Base-by-base conservation (phyloP, 2,888 invertebrate species). In the Fragum whitleyi region DNA sequence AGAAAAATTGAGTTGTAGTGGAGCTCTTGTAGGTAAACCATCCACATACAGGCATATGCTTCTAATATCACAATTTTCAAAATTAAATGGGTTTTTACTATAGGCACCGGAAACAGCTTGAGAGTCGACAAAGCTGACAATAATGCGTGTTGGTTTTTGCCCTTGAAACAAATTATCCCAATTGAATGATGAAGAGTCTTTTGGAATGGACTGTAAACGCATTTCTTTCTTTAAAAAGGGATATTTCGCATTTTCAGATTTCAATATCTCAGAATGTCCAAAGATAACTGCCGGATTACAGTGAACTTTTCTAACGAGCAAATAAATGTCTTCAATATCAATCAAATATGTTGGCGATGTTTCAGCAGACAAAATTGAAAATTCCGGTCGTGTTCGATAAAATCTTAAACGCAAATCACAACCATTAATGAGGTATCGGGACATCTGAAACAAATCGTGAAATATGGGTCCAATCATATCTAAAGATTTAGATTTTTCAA, bases 141-240 rank as follows among this genome's bases (percentile, higher is more conserved):
- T 39, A 5, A 74, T 29, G 14, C 32, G 32, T 1, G 29, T 68
- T 1, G 79, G 79, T 57, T 32, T 75, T 32, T 73, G 59, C 14
- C 73, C 80, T 67, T 75, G 70, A 47, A 77, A 81, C 61, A 81
- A 19, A 29, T 77, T 77, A 2, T 77, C 81, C 77, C 69, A 81
- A 32, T 39, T 9, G 42, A 70, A 81, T 1, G 47, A 14, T 1
- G 65, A 62, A 16, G 47, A 47, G 19, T 74, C 81, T 28, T n/a
- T 59, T 1, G 71, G 26, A 19, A 81, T 65, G 53, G 62, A 72
- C 26, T 72, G 68, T 21, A 61, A 16, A 11, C 68, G 71, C 57
- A 65, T 67, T 62, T 80, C 76, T 21, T 32, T 16, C 61, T 71
- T n/a, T 0, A 51, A 39, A 53, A 80, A n/a, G 68, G 39, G 47